Base-by-base conservation (phyloP, 2,797 vertebrate genomes). In the Pterois miles region DNA sequence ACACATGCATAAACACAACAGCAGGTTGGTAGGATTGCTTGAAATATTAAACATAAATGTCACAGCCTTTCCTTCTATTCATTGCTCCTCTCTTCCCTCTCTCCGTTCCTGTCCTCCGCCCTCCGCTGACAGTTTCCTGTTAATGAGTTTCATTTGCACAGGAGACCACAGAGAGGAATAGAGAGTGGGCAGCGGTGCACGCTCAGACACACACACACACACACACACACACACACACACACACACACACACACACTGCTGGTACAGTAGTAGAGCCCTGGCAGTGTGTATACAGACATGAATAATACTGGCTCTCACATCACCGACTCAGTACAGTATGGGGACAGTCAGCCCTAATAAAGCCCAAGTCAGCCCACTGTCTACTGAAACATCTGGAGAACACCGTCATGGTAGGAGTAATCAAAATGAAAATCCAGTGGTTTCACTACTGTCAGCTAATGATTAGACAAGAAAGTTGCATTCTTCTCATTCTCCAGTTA, bases 101-200 rank as follows among this genome's bases (percentile, higher is more conserved):
- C 69, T 67, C n/a, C n/a, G n/a, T n/a, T n/a, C 22, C 53, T 67
- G 56, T 75, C 56, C 68, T 76, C 83, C 65, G 8, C 74, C 75
- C 73, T 81, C 71, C 71, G 65, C 80, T 78, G 88, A 83, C 90
- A 91, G 85, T 73, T 89, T 89, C 75, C 87, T 78, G 85, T 83
- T 90, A 90, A 91, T 88, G 87, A 91, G 79, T 90, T 90, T 84
- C 75, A 86, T 78, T 88, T 80, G 78, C 78, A 82, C 76, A 73
- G 71, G 77, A 81, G 72, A 88, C 85, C 80, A 76, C 65, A 72
- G 80, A 76, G 64, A 58, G 69, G 63, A 86, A 89, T 83, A 85
- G 80, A 88, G 72, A 77, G 81, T 67, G 52, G 69, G 56, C 62
- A 67, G 46, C n/a, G 38, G 56, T n/a, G 27, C 70, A 43, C 25